Conservation (phyloP, 2,113 vertebrate species). For the Antennarius striatus region DNA sequence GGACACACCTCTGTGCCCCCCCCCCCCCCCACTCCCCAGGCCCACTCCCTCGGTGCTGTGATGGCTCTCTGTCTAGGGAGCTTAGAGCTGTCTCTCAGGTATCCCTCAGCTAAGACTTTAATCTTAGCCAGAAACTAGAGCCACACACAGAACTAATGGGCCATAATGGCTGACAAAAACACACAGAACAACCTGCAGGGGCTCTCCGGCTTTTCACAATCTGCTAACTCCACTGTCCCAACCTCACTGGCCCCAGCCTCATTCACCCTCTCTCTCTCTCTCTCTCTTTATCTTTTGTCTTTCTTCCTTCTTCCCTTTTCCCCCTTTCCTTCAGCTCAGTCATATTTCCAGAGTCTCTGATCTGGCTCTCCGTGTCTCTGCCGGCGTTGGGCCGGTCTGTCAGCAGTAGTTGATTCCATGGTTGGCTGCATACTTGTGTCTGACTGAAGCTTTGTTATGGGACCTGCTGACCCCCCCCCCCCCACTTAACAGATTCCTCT, state of each 20-base stretch:
- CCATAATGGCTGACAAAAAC: conserved; percentile 69
- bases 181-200: conserved; percentile 62
- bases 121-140: conserved; percentile 76
- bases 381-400: conserved; percentile 49
- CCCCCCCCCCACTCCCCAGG: conserved; percentile 7
- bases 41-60: background rate
- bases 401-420: conserved; percentile 61
- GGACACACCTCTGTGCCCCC: too few species aligned
- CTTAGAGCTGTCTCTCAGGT: conserved; percentile 68
- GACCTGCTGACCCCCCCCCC: conserved; percentile 46
- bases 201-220: conserved; percentile 57
- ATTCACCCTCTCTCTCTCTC: conserved; percentile 24
- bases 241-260: conserved; percentile 16
- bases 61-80: conserved; percentile 36
- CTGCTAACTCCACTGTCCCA: conserved; percentile 59
- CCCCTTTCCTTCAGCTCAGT: background rate
- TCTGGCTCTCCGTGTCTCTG: conserved; percentile 29
- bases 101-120: conserved; percentile 74
- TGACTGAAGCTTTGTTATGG: conserved; percentile 69
- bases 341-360: conserved; percentile 24
- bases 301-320: conserved; percentile 3
- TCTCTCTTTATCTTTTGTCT: background rate
- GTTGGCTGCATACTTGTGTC: conserved; percentile 48
- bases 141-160: conserved; percentile 68
- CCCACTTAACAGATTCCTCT: conserved; percentile 32